Conservation (phyloP, 2,797 vertebrate genomes). For the Acrossocheilus fasciatus region DNA sequence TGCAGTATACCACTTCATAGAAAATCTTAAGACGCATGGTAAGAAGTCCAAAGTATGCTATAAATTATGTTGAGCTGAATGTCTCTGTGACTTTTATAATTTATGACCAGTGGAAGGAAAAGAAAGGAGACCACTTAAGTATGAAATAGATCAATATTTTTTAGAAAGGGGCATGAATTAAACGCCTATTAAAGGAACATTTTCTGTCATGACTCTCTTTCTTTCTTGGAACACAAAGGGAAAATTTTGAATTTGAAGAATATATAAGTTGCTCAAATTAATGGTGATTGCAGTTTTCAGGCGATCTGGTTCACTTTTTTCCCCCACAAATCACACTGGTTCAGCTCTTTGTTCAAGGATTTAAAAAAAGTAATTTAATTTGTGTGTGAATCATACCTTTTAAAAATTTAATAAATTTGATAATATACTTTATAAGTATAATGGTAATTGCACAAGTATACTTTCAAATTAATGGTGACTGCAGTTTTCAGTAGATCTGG, state of each 20-base stretch:
- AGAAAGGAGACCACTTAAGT: constrained; percentile 8
- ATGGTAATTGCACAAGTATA: background rate
- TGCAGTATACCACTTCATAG: constrained; percentile 40
- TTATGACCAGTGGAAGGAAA: constrained; percentile 19
- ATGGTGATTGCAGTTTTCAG: background rate
- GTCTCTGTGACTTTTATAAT: constrained; percentile 23
- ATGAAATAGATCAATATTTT: constrained; percentile 24
- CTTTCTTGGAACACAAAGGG: background rate
- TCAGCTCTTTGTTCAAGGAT: background rate
- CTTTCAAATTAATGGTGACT: background rate
- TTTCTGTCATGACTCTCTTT: background rate
- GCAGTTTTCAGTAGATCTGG: background rate
- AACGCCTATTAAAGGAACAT: constrained; percentile 12
- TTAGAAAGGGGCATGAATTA: background rate
- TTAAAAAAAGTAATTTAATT: background rate
- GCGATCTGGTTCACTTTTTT: background rate
- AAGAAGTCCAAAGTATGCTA: constrained; percentile 35
- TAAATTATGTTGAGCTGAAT: constrained; percentile 36
- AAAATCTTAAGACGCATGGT: constrained; percentile 38
- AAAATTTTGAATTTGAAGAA: background rate
- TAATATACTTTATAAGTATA: background rate
- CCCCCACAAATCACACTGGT: background rate
- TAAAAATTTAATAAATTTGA: background rate
- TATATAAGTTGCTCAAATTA: background rate
- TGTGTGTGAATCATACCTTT: background rate